A percentile compares a stretch with the other conserved stretches of the same genome.
These are phyloP conservation scores for Drosophila sproati DNA, from an alignment of 1,140 invertebrate species.

Conservation along the genomic window DNA sequence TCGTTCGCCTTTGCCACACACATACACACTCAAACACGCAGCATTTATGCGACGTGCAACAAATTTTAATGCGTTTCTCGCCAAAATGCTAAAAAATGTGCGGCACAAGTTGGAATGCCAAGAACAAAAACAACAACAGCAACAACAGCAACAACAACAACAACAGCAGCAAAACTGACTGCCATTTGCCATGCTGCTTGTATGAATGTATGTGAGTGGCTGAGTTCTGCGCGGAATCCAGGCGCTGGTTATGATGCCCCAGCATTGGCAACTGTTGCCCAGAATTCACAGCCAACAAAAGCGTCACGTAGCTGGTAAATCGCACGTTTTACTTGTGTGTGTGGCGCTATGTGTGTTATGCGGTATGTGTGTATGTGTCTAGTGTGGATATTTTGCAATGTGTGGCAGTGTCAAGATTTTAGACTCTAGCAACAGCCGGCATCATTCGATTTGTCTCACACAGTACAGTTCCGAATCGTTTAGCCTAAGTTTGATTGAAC, in stretches of 20 bases:
- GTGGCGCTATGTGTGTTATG: constrained; percentile 4
- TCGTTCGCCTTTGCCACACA: constrained; percentile 30
- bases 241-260: constrained; percentile 15
- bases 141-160: constrained; percentile 1
- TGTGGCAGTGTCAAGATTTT: constrained; percentile 41
- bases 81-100: constrained; percentile 82
- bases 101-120: constrained; percentile 79
- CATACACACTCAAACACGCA: constrained; percentile 41
- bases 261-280: constrained; percentile 75
- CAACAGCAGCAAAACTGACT: constrained; percentile 50
- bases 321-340: constrained; percentile 64
- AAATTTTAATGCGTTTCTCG: constrained; percentile 82
- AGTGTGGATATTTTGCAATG: constrained; percentile 28
- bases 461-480: neutral
- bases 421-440: constrained; percentile 10
- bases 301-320: constrained; percentile 78
- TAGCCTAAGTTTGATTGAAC: neutral
- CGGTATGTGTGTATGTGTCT: constrained; percentile 5
- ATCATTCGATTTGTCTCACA: constrained; percentile 21
- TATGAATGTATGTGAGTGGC: constrained; percentile 34
- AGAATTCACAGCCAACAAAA: constrained; percentile 71
- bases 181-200: constrained; percentile 63
- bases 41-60: constrained; percentile 82
- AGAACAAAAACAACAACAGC: constrained; percentile 29
- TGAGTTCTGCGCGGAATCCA: constrained; percentile 14